A percentile compares a stretch with the other conserved stretches of the same genome.
Evolutionary conservation across 1,140 invertebrate genomes (phyloP).

Genomic region (Brevipalpus yothersi): DNA sequence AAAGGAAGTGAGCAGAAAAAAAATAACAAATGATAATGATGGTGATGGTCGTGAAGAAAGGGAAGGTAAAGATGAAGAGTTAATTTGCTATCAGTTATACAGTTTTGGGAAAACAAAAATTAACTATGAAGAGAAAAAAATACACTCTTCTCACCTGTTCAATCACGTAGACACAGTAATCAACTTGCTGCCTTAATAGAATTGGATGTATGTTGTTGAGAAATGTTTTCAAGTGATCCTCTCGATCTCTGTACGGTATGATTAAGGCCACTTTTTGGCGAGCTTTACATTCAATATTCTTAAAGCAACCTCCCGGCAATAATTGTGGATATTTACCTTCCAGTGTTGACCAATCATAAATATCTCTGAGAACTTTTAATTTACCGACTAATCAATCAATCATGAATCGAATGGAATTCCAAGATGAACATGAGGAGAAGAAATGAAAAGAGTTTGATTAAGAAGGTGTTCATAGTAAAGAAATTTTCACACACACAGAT

Average conservation of each 20-base stretch:
- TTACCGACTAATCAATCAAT: conserved; percentile 7
- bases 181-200: conserved; percentile 27
- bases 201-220: conserved; percentile 29
- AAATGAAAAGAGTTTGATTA: neutral
- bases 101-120: neutral
- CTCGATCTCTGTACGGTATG: conserved; percentile 27
- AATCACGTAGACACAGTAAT: conserved; percentile 30
- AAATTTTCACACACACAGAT: neutral
- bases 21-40: no score
- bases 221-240: conserved; percentile 24
- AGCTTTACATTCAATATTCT: conserved; percentile 13
- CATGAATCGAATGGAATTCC: neutral
- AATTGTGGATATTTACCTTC: conserved; percentile 10
- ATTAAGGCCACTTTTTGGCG: conserved; percentile 23
- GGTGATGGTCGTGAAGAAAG: no score
- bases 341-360: conserved; percentile 7
- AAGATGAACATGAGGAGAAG: neutral
- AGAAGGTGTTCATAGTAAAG: neutral
- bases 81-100: neutral
- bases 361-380: conserved; percentile 10
- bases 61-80: neutral
- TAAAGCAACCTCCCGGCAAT: conserved; percentile 13
- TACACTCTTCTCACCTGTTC: conserved; percentile 21
- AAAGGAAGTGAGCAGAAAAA: no score
- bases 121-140: neutral